Base-by-base conservation (phyloP, 2,888 invertebrate genomes). In the Hedya salicella region DNA sequence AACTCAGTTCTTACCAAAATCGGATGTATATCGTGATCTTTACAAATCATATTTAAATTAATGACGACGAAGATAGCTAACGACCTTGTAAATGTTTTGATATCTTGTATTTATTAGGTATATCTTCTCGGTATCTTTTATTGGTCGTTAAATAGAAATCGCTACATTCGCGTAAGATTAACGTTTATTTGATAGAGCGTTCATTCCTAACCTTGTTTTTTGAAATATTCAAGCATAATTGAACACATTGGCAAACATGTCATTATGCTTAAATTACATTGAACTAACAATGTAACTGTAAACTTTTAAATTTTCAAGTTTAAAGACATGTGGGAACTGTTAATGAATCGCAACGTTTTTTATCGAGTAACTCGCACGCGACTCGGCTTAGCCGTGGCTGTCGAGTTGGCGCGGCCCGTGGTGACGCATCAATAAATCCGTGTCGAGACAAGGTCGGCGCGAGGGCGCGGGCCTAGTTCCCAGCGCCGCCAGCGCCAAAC, bases 371-470 rank as follows among this genome's bases (percentile, higher is more conserved):
- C 75, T 75, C 71, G 72, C 77, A 74, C 78, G 76, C 76, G 76
- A 75, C 71, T 76, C 75, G 70, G 68, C 60, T 67, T 16, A 21
- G 66, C 54, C 71, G 71, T 52, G 61, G 68, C 54, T 68, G 68
- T 71, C 68, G 69, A 73, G 71, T 74, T 71, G 75, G 68, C 74
- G 73, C 72, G 79, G 77, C 77, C 78, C 75, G 78, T 76, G 78
- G 83, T 90, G 89, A 89, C 90, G 89, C 89, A 88, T 86, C 84
- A 87, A 88, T 87, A 90, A 89, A 88, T 88, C 87, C 87, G 88
- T 86, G 88, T 81, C 87, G 87, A 85, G 88, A 86, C 89, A 90
- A 91, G 91, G 91, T 90, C 91, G 88, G 81, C 77, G 79, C 85
- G 89, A 88, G 88, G 89, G 88, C 89, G 86, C 86, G 82, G 79